phyloP scores from a whole-genome alignment of 2,797 vertebrate species.

The Peromyscus eremicus region DNA sequence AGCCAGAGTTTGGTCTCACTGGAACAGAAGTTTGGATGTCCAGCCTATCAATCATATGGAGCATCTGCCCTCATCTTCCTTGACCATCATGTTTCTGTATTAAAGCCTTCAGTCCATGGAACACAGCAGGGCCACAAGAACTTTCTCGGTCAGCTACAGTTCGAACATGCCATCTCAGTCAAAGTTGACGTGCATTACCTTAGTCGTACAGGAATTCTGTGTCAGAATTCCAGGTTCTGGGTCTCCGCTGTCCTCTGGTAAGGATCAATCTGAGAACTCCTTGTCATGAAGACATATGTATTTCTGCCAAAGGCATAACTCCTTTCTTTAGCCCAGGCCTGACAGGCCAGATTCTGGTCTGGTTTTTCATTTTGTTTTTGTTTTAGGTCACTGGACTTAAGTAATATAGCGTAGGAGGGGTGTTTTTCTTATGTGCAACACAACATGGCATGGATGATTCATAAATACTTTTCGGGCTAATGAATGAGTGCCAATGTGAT shows the following conservation, averaged over 20 bases:
- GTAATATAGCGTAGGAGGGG: not conserved
- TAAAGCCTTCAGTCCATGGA: not conserved
- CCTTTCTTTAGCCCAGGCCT: not conserved
- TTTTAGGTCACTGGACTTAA: not conserved
- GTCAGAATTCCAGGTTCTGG: not conserved
- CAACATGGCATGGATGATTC: not conserved
- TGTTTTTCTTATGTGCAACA: not conserved
- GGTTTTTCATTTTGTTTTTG: not conserved
- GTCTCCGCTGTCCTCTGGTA: not conserved
- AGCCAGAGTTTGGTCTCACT: not conserved
- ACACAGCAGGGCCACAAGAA: not conserved
- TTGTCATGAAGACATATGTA: too few relatives aligned
- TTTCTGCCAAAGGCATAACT: not conserved
- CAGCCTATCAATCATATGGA: not conserved
- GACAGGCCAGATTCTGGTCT: not conserved
- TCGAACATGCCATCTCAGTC: not conserved
- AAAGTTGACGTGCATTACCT: not conserved
- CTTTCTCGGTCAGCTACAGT: not conserved
- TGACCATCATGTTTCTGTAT: not conserved
- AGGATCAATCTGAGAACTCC: not conserved
- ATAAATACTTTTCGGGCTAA: not conserved
- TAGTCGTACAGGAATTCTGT: not conserved
- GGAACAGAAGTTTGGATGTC: not conserved
- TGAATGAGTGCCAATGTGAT: not conserved
- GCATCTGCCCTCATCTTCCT: not conserved